These are phyloP conservation scores for Drosophila tropicalis DNA, from an alignment of 1,140 invertebrate genomes.

Conservation along the genomic window DNA sequence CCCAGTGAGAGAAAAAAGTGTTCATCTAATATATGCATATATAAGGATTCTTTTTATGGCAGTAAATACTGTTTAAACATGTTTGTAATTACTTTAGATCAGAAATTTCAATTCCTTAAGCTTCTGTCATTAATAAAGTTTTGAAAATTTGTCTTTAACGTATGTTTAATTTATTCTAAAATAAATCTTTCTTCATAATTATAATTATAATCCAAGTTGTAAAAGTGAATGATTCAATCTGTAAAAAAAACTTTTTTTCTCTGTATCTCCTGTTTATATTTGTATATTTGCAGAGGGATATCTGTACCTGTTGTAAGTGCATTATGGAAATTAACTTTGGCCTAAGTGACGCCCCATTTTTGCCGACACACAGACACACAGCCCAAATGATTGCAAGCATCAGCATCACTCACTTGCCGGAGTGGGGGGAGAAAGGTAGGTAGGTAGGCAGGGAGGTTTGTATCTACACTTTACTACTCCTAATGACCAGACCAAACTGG, in stretches of 20 bases:
- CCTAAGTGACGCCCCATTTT: constrained; percentile 72
- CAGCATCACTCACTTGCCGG: constrained; percentile 48
- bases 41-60: not conserved
- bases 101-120: too few relatives aligned
- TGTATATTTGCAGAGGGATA: constrained; percentile 35
- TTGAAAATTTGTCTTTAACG: too few relatives aligned
- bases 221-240: not conserved
- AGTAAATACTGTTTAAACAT: not conserved
- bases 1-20: not conserved
- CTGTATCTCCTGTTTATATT: constrained; percentile 23
- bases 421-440: not conserved
- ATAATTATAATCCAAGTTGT: too few relatives aligned
- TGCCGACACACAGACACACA: constrained; percentile 58
- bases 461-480: constrained; percentile 32
- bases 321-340: constrained; percentile 76
- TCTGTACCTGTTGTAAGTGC: constrained; percentile 46
- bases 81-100: too few relatives aligned
- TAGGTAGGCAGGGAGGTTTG: not conserved
- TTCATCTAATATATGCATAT: too few relatives aligned
- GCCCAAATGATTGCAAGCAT: constrained; percentile 17
- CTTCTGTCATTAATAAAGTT: too few relatives aligned
- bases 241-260: not conserved
- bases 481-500: constrained; percentile 61
- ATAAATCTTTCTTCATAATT: too few relatives aligned
- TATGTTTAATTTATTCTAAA: too few relatives aligned